Percentiles rank a stretch among this genome's conserved stretches.
These are phyloP conservation scores for Pangasianodon gigas DNA, from an alignment of 2,113 vertebrate species.

Conservation along the genomic window DNA sequence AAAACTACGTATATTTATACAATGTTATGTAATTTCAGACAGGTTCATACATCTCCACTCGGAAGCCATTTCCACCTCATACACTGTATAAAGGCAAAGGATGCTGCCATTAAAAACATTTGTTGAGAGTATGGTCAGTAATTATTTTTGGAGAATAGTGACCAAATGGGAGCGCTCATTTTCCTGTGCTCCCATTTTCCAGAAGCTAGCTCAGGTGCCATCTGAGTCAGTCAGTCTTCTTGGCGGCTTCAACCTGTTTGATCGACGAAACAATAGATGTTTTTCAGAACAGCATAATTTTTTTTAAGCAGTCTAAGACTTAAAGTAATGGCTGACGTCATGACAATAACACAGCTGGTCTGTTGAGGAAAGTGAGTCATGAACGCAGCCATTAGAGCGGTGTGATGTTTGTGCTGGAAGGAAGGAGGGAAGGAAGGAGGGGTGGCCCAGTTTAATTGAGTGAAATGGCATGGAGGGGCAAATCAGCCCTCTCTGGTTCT, in stretches of 20 bases:
- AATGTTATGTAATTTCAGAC: neutral
- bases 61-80: too few relatives aligned
- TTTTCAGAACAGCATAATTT: neutral
- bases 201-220: neutral
- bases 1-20: too few relatives aligned
- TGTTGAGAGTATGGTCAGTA: neutral
- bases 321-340: neutral
- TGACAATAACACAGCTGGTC: conserved; percentile 18
- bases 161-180: neutral
- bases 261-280: neutral
- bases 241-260: too few relatives aligned
- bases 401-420: neutral
- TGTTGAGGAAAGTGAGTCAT: conserved; percentile 11
- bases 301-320: neutral
- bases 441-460: neutral
- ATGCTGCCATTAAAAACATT: neutral
- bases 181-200: neutral
- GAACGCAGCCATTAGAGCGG: neutral
- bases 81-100: neutral
- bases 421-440: conserved; percentile 2
- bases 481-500: neutral
- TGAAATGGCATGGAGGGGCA: neutral
- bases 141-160: neutral
- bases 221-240: too few relatives aligned
- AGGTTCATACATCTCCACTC: neutral